These are phyloP conservation scores for Tichodroma muraria DNA, from an alignment of 2,113 vertebrate species.

Conservation along the genomic window DNA sequence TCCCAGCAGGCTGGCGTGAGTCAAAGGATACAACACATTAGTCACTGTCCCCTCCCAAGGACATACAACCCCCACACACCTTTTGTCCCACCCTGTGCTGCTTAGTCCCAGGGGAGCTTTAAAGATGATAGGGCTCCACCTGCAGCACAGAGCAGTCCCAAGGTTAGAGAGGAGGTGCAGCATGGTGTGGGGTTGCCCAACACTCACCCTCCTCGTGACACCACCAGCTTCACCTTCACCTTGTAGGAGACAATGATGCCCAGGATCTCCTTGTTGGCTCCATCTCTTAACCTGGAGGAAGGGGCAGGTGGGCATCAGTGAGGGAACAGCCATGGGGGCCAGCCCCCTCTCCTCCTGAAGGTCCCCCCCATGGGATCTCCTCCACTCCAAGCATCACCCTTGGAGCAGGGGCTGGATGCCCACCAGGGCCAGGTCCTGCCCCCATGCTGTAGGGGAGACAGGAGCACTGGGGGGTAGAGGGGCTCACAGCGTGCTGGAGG, in stretches of 20 bases:
- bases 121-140: not conserved
- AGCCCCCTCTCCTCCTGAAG: not conserved
- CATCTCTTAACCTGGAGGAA: slow-evolving; percentile 81
- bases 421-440: not conserved
- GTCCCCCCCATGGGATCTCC: not conserved
- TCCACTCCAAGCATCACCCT: not conserved
- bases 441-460: not conserved
- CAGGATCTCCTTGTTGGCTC: slow-evolving; percentile 91
- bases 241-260: slow-evolving; percentile 98
- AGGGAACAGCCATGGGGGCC: accelerated
- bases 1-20: slow-evolving; percentile 78
- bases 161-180: not conserved
- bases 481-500: slow-evolving; percentile 92
- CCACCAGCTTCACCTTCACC: slow-evolving; percentile 97
- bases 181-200: not conserved
- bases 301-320: not conserved
- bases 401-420: not conserved
- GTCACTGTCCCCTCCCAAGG: not conserved
- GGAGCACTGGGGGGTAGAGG: not conserved
- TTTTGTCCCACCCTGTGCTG: not conserved
- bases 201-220: slow-evolving; percentile 92
- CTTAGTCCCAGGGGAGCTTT: not conserved
- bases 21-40: slow-evolving; percentile 63
- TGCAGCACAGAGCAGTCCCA: not conserved
- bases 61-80: not conserved